A percentile compares a stretch with the other conserved stretches of the same genome.
These are phyloP conservation scores for Heterodera filipjevi DNA, from an alignment of 2,888 invertebrate species.

Conservation along the genomic window DNA sequence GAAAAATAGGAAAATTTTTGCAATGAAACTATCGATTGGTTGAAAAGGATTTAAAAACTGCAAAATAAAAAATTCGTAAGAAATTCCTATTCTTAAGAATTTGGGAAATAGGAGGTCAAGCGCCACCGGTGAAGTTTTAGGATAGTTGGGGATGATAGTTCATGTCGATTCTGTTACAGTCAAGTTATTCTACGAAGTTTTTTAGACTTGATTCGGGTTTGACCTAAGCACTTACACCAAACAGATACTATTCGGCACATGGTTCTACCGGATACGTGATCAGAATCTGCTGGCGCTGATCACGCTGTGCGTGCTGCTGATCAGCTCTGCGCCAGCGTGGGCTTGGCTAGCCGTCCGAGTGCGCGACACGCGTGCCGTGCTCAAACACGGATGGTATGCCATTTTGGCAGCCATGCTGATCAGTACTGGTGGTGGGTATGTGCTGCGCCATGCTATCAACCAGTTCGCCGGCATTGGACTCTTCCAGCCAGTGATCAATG, in stretches of 20 bases:
- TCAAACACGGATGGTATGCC: conserved; percentile 73
- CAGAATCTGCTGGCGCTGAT: neutral
- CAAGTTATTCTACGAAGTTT: too few species aligned
- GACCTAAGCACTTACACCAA: too few species aligned
- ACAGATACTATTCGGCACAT: conserved; percentile 28
- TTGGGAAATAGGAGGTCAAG: too few species aligned
- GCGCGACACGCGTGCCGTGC: conserved; percentile 36
- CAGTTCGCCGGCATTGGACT: conserved; percentile 52
- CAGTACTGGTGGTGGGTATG: conserved; percentile 48
- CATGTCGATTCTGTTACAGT: too few species aligned
- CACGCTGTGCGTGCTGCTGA: neutral
- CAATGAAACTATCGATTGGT: too few species aligned
- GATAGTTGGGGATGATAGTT: too few species aligned
- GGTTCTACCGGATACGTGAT: conserved; percentile 19
- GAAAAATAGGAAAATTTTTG: too few species aligned
- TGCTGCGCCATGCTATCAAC: conserved; percentile 52
- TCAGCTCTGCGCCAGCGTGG: conserved; percentile 63
- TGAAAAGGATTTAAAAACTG: too few species aligned
- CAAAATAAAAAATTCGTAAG: too few species aligned
- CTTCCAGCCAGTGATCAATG: conserved; percentile 61
- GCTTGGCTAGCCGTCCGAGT: conserved; percentile 32
- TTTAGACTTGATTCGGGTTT: neutral
- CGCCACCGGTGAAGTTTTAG: too few species aligned
- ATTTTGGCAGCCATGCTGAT: conserved; percentile 39
- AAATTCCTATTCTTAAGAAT: too few species aligned